Base-by-base conservation (phyloP, 2,888 invertebrate genomes). In the Rhamphomyia laevipes region DNA sequence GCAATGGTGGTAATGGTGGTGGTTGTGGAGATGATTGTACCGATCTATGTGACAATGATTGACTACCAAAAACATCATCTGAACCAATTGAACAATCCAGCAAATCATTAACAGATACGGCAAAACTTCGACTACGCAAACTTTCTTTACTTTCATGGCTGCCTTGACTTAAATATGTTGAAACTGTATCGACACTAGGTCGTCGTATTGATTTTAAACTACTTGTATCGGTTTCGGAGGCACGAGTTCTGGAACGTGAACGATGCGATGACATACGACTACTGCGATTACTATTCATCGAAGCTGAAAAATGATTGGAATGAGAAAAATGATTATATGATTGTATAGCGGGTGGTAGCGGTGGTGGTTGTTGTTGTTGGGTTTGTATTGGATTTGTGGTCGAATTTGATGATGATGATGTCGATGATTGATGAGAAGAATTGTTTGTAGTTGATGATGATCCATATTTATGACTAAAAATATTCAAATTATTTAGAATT, bases 131-230 rank as follows among this genome's bases (percentile, higher is more conserved):
- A 61, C 81, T 81, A 43, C 81, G 80, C 46, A 68, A 52, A 60
- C 82, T 81, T 55, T 81, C 82, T 65, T 83, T 81, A 72, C 86
- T 87, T 68, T 87, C 88, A 57, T 84, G 88, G 72, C 86, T 87
- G 68, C 87, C 88, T 57, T 84, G 88, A 65, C 89, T 89, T 59
- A 90, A 77, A 74, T 90, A 90, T 1, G 90, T 90, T 51, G 89
- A 89, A 30, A 90, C 86, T 12, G 90, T 90, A 67, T 90, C 90
- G 40, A 89, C 82, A 65, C 88, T 88, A 50, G 88, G 89, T 17
- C 89, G 73, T 13, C 89, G 74, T 42, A 82, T 83, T 46, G 84
- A 85, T 60, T 84, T 82, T 45, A 84, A 81, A 63, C 86, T 84
- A 61, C 81, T 81, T 50, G 67, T 66, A 44, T 70, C 70, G 6